Evolutionary conservation across 1,140 invertebrate genomes (phyloP), one percentile per base, ranked within the genome.

Genomic region (Pseudomyrmex pallidus): DNA sequence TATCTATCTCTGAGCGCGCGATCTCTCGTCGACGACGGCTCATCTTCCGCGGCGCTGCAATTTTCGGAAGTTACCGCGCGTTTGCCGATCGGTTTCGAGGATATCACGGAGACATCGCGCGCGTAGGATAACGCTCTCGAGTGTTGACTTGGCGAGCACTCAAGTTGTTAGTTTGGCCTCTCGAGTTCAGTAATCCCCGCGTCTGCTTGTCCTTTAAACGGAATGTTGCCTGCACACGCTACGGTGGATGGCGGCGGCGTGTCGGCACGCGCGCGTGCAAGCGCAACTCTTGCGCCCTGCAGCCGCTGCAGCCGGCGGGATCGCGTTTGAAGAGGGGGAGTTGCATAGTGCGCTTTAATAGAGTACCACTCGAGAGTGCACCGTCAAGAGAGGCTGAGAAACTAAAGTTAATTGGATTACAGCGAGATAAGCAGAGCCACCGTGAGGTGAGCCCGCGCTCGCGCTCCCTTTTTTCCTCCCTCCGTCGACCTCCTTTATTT

Each of bases 121-220:
- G 20, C 76, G 54, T 20, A 8, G n/a, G 10, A 57, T 80, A 80
- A 72, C 76, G 52, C 9, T 22, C 70, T 80, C 76, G 44, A 35
- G 20, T 80, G 76, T 80, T 80, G 76, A 80, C 76, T 80, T 80
- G 76, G 56, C 66, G 76, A 70, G 66, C 66, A 70, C 76, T 80
- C 76, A 70, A 80, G 66, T 72, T 80, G 76, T 80, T 80, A 80
- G 76, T 80, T 80, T 80, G 76, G 76, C 76, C 76, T 80, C 76
- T 80, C 76, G 76, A 80, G 76, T 61, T 72, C 66, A 59, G 76
- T 80, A 80, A 80, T 80, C 66, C 66, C 54, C 17, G 76, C 76
- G 76, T 80, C 66, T 80, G 67, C 76, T 70, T 70, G 76, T 80
- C 76, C 76, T 80, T 80, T 80, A 35, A 35, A 61, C 76, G 76